Evolutionary conservation across 2,888 invertebrate species (phyloP), one percentile per base, ranked within the genome.

Genomic region (Neoaliturus tenellus): DNA sequence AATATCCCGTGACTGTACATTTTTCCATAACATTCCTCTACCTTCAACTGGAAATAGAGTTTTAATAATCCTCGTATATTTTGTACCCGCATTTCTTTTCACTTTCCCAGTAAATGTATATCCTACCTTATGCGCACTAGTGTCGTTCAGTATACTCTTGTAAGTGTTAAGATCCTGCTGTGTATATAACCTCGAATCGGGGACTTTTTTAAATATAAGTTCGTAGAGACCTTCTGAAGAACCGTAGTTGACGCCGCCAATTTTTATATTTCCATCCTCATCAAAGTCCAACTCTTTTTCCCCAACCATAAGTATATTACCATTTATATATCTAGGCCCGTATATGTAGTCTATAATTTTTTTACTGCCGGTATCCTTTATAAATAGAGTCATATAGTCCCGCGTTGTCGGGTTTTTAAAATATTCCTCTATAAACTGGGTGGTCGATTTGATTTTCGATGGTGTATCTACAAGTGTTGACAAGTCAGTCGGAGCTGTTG

Each of bases 221-320:
- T 67, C 67, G 67, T 67, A 67, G 3, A 67, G 67, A 25, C 67
- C 67, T 55, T 17, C n/a, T 23, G 55, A 10, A 55, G 55, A 6
- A 10, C 55, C n/a, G 55, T 55, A 55, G 10, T 8, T 6, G 6
- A 10, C n/a, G n/a, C n/a, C 55, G n/a, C n/a, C 55, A 10, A 55
- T n/a, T 10, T 6, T 55, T 6, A 55, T 55, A 55, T 23, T 10
- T 17, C 55, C 55, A n/a, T 55, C 55, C n/a, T 55, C n/a, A n/a
- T 55, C 55, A 55, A 55, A 55, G 10, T 10, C 20, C 20, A 55
- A n/a, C n/a, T 17, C 6, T 17, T 23, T 55, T 8, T 55, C 55
- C 6, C 55, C 55, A 8, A 55, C 55, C 55, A 55, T 55, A 10
- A 55, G n/a, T 5, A n/a, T 55, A 12, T 39, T 39, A 39, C 39